Evolutionary conservation across 2,797 vertebrate genomes (phyloP).

Genomic region (Scomberomorus guttatus): DNA sequence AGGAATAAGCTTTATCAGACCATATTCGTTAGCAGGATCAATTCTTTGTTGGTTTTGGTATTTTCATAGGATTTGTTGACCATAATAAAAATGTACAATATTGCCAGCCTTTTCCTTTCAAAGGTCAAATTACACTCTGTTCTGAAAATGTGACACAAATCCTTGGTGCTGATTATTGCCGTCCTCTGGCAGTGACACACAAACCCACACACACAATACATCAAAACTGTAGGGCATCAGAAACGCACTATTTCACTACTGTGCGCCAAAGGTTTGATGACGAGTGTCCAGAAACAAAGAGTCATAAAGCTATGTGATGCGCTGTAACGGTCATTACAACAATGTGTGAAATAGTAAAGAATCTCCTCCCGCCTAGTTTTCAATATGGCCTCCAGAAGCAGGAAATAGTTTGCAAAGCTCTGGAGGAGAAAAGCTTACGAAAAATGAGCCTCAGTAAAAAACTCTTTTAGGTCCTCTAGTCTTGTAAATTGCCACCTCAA

Average conservation of each 20-base stretch:
- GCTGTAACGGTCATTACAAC: neutral
- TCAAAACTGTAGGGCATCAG: neutral
- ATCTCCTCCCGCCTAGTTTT: neutral
- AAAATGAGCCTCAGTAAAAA: neutral
- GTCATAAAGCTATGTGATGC: neutral
- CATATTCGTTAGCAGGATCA: too few relatives aligned
- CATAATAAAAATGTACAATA: too few relatives aligned
- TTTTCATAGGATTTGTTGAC: too few relatives aligned
- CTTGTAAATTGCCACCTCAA: neutral
- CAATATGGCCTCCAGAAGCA: neutral
- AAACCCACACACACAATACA: too few relatives aligned
- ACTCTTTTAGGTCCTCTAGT: neutral
- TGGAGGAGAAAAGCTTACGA: too few relatives aligned
- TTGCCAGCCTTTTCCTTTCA: too few relatives aligned
- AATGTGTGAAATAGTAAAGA: neutral
- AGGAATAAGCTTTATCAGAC: too few relatives aligned
- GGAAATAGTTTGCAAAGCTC: neutral
- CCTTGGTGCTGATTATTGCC: too few relatives aligned
- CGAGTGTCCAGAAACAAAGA: neutral
- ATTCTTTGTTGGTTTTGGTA: too few relatives aligned
- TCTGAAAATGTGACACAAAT: too few relatives aligned
- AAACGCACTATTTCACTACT: neutral
- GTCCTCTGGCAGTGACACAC: too few relatives aligned
- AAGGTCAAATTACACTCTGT: too few relatives aligned
- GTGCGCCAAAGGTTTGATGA: neutral